Percentiles rank a stretch among this genome's conserved stretches.
phyloP scores from a whole-genome alignment of 2,797 vertebrate genomes.

The Sebastes nivosus region DNA sequence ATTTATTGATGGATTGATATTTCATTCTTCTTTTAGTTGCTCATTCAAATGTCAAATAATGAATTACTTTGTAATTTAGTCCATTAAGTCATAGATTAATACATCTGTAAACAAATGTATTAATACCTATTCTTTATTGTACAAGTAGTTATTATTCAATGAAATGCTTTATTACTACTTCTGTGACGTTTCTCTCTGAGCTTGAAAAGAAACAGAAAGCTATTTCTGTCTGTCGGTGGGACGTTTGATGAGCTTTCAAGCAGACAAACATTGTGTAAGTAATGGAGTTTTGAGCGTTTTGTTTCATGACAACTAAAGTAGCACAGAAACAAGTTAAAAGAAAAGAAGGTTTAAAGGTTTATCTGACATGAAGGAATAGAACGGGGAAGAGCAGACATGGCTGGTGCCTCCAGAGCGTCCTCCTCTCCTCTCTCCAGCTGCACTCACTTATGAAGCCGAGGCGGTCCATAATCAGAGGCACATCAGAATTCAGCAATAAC shows the following conservation, averaged over 20 bases:
- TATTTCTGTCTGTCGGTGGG: not conserved
- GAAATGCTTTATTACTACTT: no score
- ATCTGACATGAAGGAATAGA: not conserved
- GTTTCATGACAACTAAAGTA: not conserved
- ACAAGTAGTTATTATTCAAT: no score
- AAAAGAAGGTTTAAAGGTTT: not conserved
- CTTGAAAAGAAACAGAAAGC: not conserved
- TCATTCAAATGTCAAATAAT: no score
- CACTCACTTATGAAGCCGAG: conserved; percentile 14
- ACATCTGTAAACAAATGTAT: no score
- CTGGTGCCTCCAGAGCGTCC: not conserved
- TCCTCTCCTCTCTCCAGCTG: conserved; percentile 22
- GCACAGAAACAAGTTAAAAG: not conserved
- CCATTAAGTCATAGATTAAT: no score
- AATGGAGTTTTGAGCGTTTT: not conserved
- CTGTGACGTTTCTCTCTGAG: not conserved
- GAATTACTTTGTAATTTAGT: no score
- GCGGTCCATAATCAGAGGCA: conserved; percentile 45
- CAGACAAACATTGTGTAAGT: not conserved
- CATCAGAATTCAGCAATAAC: conserved; percentile 51
- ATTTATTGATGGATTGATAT: no score
- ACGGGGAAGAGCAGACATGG: not conserved
- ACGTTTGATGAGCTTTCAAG: not conserved
- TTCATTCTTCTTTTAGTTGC: no score
- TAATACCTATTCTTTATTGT: no score